Percentiles rank a stretch among this genome's conserved stretches.
phyloP scores from a whole-genome alignment of 2,888 invertebrate genomes.

The Dichetophora obliterata region DNA sequence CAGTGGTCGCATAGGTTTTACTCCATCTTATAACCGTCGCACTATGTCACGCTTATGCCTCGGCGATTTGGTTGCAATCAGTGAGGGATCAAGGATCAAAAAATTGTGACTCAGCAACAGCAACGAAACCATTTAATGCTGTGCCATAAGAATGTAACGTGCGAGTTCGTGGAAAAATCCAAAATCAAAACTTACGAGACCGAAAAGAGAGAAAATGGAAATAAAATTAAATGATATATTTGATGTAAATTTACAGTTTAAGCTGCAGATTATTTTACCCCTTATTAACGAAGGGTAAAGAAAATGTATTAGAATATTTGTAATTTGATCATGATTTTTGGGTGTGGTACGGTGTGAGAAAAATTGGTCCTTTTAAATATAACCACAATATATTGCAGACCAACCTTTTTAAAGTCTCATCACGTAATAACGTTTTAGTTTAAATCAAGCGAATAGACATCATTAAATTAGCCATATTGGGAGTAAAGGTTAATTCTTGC shows the following conservation, averaged over 20 bases:
- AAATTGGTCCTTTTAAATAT: not conserved
- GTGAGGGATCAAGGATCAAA: too few relatives aligned
- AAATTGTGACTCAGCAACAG: too few relatives aligned
- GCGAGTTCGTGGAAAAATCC: not conserved
- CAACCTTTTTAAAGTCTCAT: not conserved
- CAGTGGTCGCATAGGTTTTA: too few relatives aligned
- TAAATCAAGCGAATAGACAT: not conserved
- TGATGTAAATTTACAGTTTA: not conserved
- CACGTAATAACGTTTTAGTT: constrained; percentile 1
- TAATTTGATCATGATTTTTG: not conserved
- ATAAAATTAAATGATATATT: not conserved
- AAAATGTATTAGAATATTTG: constrained; percentile 8
- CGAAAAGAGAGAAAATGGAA: not conserved
- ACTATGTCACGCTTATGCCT: too few relatives aligned
- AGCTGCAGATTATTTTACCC: not conserved
- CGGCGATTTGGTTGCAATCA: too few relatives aligned
- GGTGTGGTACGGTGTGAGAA: not conserved
- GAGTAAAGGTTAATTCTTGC: too few relatives aligned
- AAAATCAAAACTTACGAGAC: not conserved
- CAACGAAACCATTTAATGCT: too few relatives aligned
- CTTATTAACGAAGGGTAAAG: constrained; percentile 9
- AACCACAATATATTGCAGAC: not conserved
- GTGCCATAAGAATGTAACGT: too few relatives aligned
- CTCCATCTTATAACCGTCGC: too few relatives aligned
- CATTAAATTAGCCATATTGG: too few relatives aligned